These are phyloP conservation scores for Phyllopteryx taeniolatus DNA, from an alignment of 2,113 vertebrate genomes.

Conservation along the genomic window DNA sequence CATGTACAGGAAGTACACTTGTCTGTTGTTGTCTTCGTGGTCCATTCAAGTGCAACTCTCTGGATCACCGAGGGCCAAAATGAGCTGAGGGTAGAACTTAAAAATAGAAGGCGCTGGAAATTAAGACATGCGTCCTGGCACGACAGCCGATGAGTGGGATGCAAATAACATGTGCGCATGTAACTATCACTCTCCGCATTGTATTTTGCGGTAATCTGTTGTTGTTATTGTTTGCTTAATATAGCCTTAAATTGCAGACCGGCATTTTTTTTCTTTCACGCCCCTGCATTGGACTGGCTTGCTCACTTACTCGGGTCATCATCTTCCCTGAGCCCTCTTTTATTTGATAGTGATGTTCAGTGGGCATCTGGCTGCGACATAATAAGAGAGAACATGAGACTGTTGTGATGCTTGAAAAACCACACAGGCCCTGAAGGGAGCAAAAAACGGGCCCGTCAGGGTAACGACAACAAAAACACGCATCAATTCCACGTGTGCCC, in stretches of 20 bases:
- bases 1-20: background rate
- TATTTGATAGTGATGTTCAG: conserved; percentile 40
- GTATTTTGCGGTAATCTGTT: conserved; percentile 12
- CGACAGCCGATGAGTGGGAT: conserved; percentile 3
- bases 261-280: background rate
- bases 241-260: background rate
- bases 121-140: conserved; percentile 21
- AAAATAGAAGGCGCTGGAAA: conserved; percentile 10
- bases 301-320: conserved; percentile 9
- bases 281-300: conserved; percentile 1
- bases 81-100: background rate
- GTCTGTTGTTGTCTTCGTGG: background rate
- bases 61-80: background rate
- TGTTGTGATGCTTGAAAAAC: conserved; percentile 53
- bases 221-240: conserved; percentile 17
- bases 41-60: background rate
- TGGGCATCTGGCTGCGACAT: conserved; percentile 37
- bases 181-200: conserved; percentile 12
- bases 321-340: conserved; percentile 43
- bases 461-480: conserved; percentile 37
- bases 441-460: conserved; percentile 26
- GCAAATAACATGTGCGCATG: conserved; percentile 16
- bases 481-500: conserved; percentile 38
- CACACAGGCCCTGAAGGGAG: conserved; percentile 45
- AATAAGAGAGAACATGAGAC: conserved; percentile 57